These are phyloP conservation scores for Drosophila suboccidentalis DNA, from an alignment of 2,888 invertebrate genomes.

Conservation along the genomic window DNA sequence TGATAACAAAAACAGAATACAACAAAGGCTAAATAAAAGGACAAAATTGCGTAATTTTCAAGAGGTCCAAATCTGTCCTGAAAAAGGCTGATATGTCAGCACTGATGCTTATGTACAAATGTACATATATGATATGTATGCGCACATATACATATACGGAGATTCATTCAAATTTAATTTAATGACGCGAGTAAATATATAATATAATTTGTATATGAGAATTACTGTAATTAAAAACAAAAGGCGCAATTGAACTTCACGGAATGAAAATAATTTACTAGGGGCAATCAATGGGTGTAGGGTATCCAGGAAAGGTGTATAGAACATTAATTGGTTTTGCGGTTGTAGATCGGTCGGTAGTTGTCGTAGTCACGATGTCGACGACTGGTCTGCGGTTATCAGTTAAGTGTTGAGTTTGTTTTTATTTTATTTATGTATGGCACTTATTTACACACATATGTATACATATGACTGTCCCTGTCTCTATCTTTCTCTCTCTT, in stretches of 20 bases:
- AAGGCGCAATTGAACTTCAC: neutral
- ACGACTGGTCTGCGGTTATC: conserved; percentile 71
- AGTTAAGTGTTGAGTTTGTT: conserved; percentile 68
- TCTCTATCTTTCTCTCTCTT: conserved; percentile 1
- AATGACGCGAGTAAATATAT: conserved; percentile 9
- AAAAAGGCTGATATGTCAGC: too few species aligned
- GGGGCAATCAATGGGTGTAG: conserved; percentile 8
- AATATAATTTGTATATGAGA: neutral
- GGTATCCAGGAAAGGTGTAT: conserved; percentile 17
- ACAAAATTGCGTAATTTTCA: too few species aligned
- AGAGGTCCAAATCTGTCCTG: too few species aligned
- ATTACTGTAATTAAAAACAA: conserved; percentile 2
- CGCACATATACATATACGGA: neutral
- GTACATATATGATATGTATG: neutral
- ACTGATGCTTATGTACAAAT: too few species aligned
- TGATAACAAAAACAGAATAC: too few species aligned
- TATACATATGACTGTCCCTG: conserved; percentile 14
- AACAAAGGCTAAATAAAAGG: too few species aligned
- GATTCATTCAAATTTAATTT: conserved; percentile 11
- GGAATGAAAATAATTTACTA: neutral
- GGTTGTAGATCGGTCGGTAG: conserved; percentile 24
- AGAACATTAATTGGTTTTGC: conserved; percentile 8
- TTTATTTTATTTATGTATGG: conserved; percentile 62
- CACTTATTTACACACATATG: conserved; percentile 63
- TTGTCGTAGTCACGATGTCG: conserved; percentile 64